Percentiles rank a stretch among this genome's conserved stretches.
phyloP scores from a whole-genome alignment of 2,797 vertebrate species.

The Dipus sagitta region DNA sequence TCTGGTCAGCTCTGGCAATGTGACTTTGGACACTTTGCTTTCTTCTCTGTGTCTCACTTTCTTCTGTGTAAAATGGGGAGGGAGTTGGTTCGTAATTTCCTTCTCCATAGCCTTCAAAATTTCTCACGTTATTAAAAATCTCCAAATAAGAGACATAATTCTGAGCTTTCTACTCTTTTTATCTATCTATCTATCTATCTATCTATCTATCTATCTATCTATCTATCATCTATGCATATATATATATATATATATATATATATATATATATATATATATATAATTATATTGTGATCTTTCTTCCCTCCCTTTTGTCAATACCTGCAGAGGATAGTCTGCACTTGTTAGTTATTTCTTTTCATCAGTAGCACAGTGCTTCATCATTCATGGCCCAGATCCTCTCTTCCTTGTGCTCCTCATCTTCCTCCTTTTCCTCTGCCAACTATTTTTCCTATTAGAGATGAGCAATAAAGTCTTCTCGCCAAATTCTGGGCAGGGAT shows the following conservation, averaged over 20 bases:
- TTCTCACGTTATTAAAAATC: background rate
- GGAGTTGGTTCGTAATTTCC: background rate
- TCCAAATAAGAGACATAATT: background rate
- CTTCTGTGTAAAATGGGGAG: background rate
- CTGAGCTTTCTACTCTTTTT: background rate
- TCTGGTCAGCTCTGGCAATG: background rate
- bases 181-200: background rate
- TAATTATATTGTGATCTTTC: background rate
- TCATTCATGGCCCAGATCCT: background rate
- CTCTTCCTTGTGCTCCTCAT: background rate
- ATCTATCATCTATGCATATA: no score
- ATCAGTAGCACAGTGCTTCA: background rate
- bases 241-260: no score
- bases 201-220: no score
- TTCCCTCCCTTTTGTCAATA: background rate
- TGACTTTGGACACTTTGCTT: background rate
- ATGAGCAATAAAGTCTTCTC: background rate
- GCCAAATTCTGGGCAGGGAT: background rate
- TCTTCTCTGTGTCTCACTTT: background rate
- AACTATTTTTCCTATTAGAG: background rate
- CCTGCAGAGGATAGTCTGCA: background rate
- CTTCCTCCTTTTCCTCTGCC: background rate
- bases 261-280: no score
- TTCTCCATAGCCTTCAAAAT: background rate
- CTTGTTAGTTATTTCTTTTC: background rate